Evolutionary conservation across 2,888 invertebrate genomes (phyloP).

Genomic region (Sarcophaga variegata): DNA sequence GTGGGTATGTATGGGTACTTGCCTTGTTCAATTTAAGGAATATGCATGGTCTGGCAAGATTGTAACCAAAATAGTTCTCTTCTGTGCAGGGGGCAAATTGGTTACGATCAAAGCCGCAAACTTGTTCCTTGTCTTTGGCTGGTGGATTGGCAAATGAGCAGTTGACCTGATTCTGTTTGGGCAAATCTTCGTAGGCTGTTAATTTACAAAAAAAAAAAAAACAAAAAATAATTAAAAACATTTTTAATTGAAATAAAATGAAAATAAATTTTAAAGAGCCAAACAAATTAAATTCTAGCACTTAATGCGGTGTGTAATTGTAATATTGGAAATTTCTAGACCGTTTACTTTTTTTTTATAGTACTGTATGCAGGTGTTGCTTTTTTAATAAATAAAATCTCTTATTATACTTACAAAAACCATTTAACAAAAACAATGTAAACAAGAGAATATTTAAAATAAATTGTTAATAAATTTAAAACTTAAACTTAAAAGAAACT

Average conservation of each 20-base stretch:
- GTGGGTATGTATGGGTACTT: slow-evolving; percentile 66
- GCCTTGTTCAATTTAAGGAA: slow-evolving; percentile 98
- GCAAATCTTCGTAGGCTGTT: slow-evolving; percentile 80
- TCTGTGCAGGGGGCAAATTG: slow-evolving; percentile 90
- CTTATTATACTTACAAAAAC: slow-evolving; percentile 57
- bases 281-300: slow-evolving; percentile 10
- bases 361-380: background rate
- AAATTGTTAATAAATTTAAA: slow-evolving; percentile 27
- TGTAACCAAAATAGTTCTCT: slow-evolving; percentile 92
- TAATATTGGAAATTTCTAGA: slow-evolving; percentile 23
- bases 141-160: slow-evolving; percentile 86
- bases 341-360: slow-evolving; percentile 19
- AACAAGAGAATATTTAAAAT: slow-evolving; percentile 30
- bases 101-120: slow-evolving; percentile 90
- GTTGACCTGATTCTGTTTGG: slow-evolving; percentile 85
- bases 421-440: slow-evolving; percentile 15
- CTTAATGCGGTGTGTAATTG: background rate
- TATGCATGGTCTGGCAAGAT: slow-evolving; percentile 94
- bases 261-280: slow-evolving; percentile 7
- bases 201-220: background rate
- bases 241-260: slow-evolving; percentile 6
- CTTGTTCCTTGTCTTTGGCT: slow-evolving; percentile 84
- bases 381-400: slow-evolving; percentile 16
- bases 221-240: slow-evolving; percentile 55
- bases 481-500: slow-evolving; percentile 14